Conservation (phyloP, 2,113 vertebrate species). For the Calyptomena viridis region DNA sequence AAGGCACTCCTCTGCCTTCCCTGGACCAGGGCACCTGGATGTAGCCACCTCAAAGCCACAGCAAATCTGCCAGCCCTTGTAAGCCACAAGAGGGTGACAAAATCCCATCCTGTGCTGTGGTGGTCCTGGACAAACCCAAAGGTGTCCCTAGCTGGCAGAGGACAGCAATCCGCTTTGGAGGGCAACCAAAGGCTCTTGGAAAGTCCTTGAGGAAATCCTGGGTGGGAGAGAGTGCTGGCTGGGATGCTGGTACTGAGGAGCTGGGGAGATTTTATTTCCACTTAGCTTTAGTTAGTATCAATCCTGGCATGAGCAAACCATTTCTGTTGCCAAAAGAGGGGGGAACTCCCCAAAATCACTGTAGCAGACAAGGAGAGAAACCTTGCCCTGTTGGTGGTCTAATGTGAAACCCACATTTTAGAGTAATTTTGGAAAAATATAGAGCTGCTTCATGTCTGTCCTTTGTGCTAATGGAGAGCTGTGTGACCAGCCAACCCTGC, state of each 20-base stretch:
- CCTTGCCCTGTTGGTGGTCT: background rate
- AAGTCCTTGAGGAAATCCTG: background rate
- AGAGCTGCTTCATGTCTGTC: background rate
- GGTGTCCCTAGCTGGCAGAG: background rate
- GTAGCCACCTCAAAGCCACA: conserved; percentile 2
- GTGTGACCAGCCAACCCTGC: rapidly evolving
- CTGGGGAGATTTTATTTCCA: background rate
- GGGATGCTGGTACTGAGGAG: background rate
- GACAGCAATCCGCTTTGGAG: background rate
- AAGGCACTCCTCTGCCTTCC: background rate
- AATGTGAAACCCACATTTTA: background rate
- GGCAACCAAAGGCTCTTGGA: background rate
- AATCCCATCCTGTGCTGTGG: conserved; percentile 32
- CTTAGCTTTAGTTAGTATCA: background rate
- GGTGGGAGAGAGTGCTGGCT: background rate
- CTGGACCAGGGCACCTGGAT: background rate
- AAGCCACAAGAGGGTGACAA: conserved; percentile 65
- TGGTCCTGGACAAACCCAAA: conserved; percentile 14
- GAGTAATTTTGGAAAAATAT: background rate
- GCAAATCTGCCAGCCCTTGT: background rate
- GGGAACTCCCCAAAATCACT: background rate
- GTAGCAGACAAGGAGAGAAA: conserved; percentile 1
- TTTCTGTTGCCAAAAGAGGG: background rate
- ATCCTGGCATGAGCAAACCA: background rate
- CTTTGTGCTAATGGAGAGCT: background rate